Conservation (phyloP, 1,140 invertebrate species). For the Pygmarrhopalites habei region DNA sequence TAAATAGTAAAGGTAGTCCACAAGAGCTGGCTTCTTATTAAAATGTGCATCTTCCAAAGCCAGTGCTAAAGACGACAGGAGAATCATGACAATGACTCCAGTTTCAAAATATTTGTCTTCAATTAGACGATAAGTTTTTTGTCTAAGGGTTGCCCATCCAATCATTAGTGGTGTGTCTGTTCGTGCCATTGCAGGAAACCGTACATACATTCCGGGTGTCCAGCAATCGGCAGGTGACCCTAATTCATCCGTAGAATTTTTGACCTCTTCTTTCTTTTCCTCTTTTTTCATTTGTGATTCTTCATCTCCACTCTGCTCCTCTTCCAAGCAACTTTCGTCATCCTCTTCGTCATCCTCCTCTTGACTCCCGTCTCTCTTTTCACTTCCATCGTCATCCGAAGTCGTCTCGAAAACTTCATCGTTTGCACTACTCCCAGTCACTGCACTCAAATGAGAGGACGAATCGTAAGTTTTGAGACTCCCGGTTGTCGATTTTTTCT, state of each 20-base stretch:
- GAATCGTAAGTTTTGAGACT: too few species aligned
- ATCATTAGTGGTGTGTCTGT: conserved; percentile 88
- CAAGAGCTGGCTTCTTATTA: conserved; percentile 74
- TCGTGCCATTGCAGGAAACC: conserved; percentile 75
- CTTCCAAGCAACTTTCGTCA: too few species aligned
- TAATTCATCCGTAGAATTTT: conserved; percentile 42
- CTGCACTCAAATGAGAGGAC: too few species aligned
- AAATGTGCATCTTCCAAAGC: conserved; percentile 95
- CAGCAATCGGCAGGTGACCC: conserved; percentile 88
- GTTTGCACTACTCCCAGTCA: too few species aligned
- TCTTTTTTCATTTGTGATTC: too few species aligned
- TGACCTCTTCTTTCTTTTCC: conserved; percentile 1
- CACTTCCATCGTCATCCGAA: too few species aligned
- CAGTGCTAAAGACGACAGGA: conserved; percentile 92
- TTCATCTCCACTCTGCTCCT: too few species aligned
- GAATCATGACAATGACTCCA: conserved; percentile 95
- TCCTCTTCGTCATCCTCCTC: too few species aligned
- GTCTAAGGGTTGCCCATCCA: conserved; percentile 81
- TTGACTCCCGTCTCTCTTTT: too few species aligned
- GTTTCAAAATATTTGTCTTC: conserved; percentile 99
- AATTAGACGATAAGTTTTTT: conserved; percentile 88
- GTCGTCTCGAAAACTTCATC: too few species aligned
- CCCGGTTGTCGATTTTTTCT: too few species aligned
- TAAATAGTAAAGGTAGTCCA: conserved; percentile 90
- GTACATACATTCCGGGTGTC: conserved; percentile 78